phyloP scores from a whole-genome alignment of 2,113 vertebrate species.

The Dicerorhinus sumatrensis region DNA sequence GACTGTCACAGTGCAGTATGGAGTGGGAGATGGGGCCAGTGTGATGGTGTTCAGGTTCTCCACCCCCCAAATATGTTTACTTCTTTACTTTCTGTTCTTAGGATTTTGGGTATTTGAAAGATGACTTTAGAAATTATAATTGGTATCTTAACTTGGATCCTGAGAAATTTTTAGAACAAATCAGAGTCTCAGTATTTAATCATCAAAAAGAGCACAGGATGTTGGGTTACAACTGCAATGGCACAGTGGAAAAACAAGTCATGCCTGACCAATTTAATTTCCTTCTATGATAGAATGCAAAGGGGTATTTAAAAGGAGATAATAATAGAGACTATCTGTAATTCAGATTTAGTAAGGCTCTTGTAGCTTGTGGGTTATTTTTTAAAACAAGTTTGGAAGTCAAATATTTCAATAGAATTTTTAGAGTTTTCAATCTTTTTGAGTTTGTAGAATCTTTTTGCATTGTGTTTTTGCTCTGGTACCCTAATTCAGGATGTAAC shows the following conservation, averaged over 20 bases:
- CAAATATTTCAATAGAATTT: constrained; percentile 50
- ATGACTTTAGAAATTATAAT: constrained; percentile 39
- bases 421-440: not conserved
- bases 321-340: constrained; percentile 39
- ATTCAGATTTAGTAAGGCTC: constrained; percentile 38
- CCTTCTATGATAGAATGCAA: constrained; percentile 34
- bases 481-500: not conserved
- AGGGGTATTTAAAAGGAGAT: constrained; percentile 9
- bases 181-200: constrained; percentile 35
- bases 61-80: not conserved
- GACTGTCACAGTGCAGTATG: not conserved
- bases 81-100: constrained; percentile 8
- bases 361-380: constrained; percentile 8
- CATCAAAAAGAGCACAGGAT: constrained; percentile 35
- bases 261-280: constrained; percentile 55
- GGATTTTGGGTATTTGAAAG: not conserved
- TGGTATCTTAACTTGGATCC: constrained; percentile 20
- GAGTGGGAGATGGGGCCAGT: not conserved
- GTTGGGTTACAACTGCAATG: constrained; percentile 11
- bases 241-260: constrained; percentile 48
- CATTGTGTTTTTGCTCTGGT: constrained; percentile 36
- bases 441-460: constrained; percentile 32
- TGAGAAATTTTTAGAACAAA: constrained; percentile 39
- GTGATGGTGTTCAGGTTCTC: not conserved
- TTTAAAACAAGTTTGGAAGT: constrained; percentile 51